These are phyloP conservation scores for Tromatobia lineatoria DNA, from an alignment of 2,888 invertebrate genomes.

Conservation along the genomic window DNA sequence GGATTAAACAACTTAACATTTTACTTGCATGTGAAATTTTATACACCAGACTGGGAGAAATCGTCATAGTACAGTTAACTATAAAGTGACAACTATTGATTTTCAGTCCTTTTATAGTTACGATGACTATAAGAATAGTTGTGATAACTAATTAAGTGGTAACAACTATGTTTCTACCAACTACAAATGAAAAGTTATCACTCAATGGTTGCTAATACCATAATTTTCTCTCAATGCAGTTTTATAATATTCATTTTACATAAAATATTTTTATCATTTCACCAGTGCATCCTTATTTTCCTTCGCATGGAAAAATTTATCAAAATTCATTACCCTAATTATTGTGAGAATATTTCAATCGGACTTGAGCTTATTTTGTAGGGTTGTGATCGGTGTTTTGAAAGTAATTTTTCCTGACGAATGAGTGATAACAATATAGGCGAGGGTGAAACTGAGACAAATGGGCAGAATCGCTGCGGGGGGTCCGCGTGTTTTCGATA, in stretches of 20 bases:
- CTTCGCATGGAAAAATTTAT: background rate
- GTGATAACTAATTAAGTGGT: too few species aligned
- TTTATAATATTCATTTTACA: background rate
- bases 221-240: too few species aligned
- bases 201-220: too few species aligned
- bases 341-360: background rate
- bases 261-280: background rate
- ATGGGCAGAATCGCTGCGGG: conserved; percentile 50
- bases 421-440: background rate
- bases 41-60: too few species aligned
- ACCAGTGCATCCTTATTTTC: background rate
- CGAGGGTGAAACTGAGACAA: conserved; percentile 64
- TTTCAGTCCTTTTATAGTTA: too few species aligned
- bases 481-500: conserved; percentile 55
- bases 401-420: conserved; percentile 38
- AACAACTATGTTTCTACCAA: too few species aligned
- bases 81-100: too few species aligned
- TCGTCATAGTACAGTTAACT: too few species aligned
- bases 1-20: background rate
- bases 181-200: too few species aligned
- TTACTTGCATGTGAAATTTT: background rate
- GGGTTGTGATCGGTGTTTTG: conserved; percentile 20
- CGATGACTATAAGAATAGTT: too few species aligned
- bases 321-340: background rate
- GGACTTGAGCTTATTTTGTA: background rate